phyloP scores from a whole-genome alignment of 1,140 invertebrate genomes.

The Eciton burchellii region DNA sequence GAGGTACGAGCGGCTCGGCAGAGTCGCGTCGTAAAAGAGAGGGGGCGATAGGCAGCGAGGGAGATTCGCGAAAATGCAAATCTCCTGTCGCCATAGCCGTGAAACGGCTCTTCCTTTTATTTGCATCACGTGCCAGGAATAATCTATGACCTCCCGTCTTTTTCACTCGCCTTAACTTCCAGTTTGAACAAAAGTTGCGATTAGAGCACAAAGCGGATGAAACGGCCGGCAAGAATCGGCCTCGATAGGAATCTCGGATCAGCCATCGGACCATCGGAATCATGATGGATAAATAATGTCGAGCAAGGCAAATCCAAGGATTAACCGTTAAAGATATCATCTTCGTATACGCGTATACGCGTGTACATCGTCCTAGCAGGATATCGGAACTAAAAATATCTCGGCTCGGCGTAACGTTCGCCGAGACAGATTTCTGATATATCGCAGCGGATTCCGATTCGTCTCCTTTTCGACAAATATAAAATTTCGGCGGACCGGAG shows the following conservation, averaged over 20 bases:
- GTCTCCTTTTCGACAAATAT: neutral
- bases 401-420: neutral
- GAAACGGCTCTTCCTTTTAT: slow-evolving; percentile 39
- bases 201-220: slow-evolving; percentile 1
- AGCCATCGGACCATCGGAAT: too few species aligned
- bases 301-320: neutral
- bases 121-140: slow-evolving; percentile 35
- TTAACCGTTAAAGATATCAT: slow-evolving; percentile 8
- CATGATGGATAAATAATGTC: neutral
- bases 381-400: neutral
- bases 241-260: neutral
- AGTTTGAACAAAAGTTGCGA: neutral
- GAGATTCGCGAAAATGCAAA: slow-evolving; percentile 51
- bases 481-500: neutral
- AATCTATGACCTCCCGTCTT: slow-evolving; percentile 4
- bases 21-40: slow-evolving; percentile 57
- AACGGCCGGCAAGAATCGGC: neutral
- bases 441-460: neutral
- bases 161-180: slow-evolving; percentile 25
- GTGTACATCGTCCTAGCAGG: too few species aligned
- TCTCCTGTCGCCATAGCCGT: slow-evolving; percentile 37
- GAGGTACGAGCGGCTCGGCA: slow-evolving; percentile 64
- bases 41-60: slow-evolving; percentile 44
- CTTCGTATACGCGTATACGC: neutral
- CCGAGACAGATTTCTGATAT: slow-evolving; percentile 49